A percentile compares a stretch with the other conserved stretches of the same genome.
Evolutionary conservation across 2,797 vertebrate species (phyloP).

Genomic region (Pantherophis alleghaniensis): DNA sequence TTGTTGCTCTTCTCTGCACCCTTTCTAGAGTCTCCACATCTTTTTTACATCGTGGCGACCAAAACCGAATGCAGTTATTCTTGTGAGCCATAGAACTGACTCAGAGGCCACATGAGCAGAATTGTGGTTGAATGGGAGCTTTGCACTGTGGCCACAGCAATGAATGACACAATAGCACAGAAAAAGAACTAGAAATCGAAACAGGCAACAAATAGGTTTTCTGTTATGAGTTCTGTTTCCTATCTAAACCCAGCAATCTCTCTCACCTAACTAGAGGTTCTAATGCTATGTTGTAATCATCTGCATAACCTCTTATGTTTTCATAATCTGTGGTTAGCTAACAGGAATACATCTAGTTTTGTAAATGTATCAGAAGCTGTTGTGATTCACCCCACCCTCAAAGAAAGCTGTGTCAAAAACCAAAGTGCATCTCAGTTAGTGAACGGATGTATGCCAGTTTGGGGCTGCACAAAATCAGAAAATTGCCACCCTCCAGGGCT

Average conservation of each 20-base stretch:
- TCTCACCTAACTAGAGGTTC: neutral
- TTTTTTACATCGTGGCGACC: no score
- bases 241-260: neutral
- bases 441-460: neutral
- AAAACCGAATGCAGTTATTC: neutral
- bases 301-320: neutral
- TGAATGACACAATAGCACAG: neutral
- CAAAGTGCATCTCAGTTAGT: neutral
- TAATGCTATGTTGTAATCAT: neutral
- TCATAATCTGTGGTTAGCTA: neutral
- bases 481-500: neutral
- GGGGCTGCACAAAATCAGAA: neutral
- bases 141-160: neutral
- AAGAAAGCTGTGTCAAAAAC: neutral
- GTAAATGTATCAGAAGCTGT: neutral
- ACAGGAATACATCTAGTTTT: neutral
- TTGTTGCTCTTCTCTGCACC: no score
- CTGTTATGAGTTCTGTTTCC: neutral
- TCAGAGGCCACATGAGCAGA: neutral
- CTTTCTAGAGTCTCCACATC: no score
- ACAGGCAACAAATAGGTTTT: neutral
- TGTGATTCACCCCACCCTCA: neutral
- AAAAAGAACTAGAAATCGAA: neutral
- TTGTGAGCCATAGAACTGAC: neutral
- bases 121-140: neutral